Evolutionary conservation across 1,140 invertebrate species (phyloP).

Genomic region (Drosophila setifemur): DNA sequence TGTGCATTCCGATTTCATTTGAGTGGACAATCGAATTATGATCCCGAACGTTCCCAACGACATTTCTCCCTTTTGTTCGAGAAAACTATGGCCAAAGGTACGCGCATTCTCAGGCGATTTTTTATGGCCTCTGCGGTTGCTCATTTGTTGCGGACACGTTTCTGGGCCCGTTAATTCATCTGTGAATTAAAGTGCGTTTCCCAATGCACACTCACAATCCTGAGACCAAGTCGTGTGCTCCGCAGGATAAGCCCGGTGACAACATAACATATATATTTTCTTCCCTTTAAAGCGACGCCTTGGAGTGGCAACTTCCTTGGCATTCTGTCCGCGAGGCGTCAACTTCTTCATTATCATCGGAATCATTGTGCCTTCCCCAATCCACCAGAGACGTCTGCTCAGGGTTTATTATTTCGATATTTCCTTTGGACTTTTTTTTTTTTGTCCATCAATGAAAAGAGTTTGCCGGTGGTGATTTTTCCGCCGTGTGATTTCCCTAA

Average conservation of each 20-base stretch:
- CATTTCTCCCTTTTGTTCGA: constrained; percentile 7
- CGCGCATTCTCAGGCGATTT: constrained; percentile 33
- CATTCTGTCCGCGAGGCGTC: constrained; percentile 34
- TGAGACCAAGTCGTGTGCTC: constrained; percentile 18
- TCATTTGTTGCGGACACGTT: constrained; percentile 80
- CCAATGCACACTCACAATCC: constrained; percentile 65
- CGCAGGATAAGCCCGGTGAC: constrained; percentile 40
- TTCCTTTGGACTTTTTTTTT: constrained; percentile 50
- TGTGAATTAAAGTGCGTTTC: constrained; percentile 59
- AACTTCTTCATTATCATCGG: constrained; percentile 51
- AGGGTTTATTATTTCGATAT: constrained; percentile 69
- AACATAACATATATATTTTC: constrained; percentile 37
- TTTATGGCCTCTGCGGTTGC: constrained; percentile 57
- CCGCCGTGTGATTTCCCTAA: constrained; percentile 12
- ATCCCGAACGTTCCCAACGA: constrained; percentile 47
- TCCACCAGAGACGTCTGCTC: constrained; percentile 41
- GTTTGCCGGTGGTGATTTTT: constrained; percentile 16
- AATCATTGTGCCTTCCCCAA: constrained; percentile 8
- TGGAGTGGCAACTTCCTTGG: constrained; percentile 65
- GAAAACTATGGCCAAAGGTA: constrained; percentile 10
- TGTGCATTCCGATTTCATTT: constrained; percentile 79
- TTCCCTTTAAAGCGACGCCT: constrained; percentile 25
- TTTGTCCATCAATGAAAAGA: constrained; percentile 20
- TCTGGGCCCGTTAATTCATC: constrained; percentile 30
- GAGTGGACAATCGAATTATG: constrained; percentile 80